A percentile compares a stretch with the other conserved stretches of the same genome.
Conservation (phyloP, 2,113 vertebrate genomes). For the Crotalus viridis region DNA sequence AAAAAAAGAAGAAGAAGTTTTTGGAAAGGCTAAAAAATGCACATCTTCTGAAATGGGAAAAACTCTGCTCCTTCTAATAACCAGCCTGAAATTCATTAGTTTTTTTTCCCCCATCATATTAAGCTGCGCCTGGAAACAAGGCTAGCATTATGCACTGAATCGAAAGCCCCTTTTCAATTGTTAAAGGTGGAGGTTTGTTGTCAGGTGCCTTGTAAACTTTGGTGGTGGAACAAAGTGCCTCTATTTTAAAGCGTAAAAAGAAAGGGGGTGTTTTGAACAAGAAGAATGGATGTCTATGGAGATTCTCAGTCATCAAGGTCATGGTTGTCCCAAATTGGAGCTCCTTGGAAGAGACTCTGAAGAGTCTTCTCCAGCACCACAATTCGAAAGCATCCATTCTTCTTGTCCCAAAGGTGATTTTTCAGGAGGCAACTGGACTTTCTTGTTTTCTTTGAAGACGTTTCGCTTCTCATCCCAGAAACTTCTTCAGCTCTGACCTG, state of each 20-base stretch:
- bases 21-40: background rate
- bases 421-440: no score
- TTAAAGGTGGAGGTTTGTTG: background rate
- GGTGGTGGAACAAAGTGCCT: background rate
- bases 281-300: background rate
- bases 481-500: no score
- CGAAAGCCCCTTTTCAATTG: background rate
- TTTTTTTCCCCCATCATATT: background rate
- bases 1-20: background rate
- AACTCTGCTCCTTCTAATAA: background rate
- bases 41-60: background rate
- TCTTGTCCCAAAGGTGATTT: no score
- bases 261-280: background rate
- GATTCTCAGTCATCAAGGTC: no score
- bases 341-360: no score
- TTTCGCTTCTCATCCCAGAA: no score
- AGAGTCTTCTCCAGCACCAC: no score
- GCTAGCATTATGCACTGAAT: background rate
- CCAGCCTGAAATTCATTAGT: background rate
- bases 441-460: no score
- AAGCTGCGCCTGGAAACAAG: background rate
- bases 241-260: background rate
- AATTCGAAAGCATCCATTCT: no score
- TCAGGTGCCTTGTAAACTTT: background rate
- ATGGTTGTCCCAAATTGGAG: no score